Evolutionary conservation across 2,797 vertebrate species (phyloP).

Genomic region (Lateolabrax maculatus): DNA sequence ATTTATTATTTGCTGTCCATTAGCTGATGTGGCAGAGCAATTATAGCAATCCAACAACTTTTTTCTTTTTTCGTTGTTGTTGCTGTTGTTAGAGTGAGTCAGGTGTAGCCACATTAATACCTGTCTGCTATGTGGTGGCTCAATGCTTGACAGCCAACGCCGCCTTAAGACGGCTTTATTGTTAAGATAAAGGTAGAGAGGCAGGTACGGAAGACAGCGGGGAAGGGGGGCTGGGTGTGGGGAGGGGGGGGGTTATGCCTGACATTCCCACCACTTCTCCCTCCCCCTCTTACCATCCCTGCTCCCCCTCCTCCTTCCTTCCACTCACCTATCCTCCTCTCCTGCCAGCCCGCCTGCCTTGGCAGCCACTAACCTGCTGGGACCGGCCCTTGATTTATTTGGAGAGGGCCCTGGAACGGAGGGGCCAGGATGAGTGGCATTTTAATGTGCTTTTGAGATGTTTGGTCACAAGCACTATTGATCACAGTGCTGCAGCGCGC

Average conservation of each 20-base stretch:
- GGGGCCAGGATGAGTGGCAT: constrained; percentile 86
- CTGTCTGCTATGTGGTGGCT: constrained; percentile 28
- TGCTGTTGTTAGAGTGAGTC: constrained; percentile 33
- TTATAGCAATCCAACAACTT: constrained; percentile 38
- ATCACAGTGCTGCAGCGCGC: constrained; percentile 78
- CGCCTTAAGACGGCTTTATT: constrained; percentile 44
- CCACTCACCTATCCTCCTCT: constrained; percentile 64
- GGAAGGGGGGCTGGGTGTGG: constrained; percentile 6
- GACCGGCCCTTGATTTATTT: constrained; percentile 87
- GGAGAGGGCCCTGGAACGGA: constrained; percentile 78
- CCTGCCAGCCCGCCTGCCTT: constrained; percentile 64
- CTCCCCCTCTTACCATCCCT: constrained; percentile 2
- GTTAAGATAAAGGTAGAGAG: constrained; percentile 56
- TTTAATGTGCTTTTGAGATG: constrained; percentile 90
- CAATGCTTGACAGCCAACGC: constrained; percentile 17
- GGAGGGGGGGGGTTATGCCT: constrained; percentile 44
- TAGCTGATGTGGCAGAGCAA: constrained; percentile 60
- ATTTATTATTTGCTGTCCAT: constrained; percentile 56
- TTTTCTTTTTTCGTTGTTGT: no score
- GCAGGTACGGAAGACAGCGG: constrained; percentile 15
- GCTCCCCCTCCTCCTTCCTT: constrained; percentile 10
- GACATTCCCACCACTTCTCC: constrained; percentile 49
- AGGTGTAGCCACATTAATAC: constrained; percentile 48
- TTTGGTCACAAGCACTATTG: constrained; percentile 90
- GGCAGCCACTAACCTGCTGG: constrained; percentile 79